These are phyloP conservation scores for Semotilus atromaculatus DNA, from an alignment of 2,797 vertebrate species.

Conservation along the genomic window DNA sequence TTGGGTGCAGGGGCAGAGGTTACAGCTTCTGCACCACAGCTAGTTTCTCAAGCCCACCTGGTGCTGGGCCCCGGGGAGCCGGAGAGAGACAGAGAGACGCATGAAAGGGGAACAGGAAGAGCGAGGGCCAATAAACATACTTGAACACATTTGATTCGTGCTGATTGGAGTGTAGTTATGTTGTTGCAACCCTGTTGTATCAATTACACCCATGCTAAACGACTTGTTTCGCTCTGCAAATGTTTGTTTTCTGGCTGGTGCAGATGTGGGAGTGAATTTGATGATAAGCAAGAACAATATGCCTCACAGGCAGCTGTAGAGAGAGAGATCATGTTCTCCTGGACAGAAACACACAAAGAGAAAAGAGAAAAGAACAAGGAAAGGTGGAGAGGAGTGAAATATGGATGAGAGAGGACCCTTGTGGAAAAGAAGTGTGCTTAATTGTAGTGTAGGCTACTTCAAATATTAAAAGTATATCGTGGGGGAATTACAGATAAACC, in stretches of 20 bases:
- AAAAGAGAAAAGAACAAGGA: background rate
- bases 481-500: background rate
- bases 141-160: conserved; percentile 45
- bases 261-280: conserved; percentile 58
- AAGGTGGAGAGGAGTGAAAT: conserved; percentile 8
- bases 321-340: conserved; percentile 65
- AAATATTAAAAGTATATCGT: background rate
- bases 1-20: conserved; percentile 75
- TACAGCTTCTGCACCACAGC: conserved; percentile 72
- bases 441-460: background rate
- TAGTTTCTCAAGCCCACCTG: conserved; percentile 66
- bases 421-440: background rate
- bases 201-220: conserved; percentile 63
- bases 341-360: conserved; percentile 27
- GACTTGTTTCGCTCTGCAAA: conserved; percentile 59
- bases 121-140: conserved; percentile 39
- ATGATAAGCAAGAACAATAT: conserved; percentile 53
- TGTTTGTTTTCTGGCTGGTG: conserved; percentile 55
- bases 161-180: conserved; percentile 57
- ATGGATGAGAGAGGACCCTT: conserved; percentile 20
- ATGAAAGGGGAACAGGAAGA: background rate
- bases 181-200: conserved; percentile 59
- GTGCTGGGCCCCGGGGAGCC: conserved; percentile 45
- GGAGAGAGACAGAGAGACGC: background rate
- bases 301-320: conserved; percentile 50